Percentiles rank a stretch among this genome's conserved stretches.
These are phyloP conservation scores for Macrosteles quadrilineatus DNA, from an alignment of 1,140 invertebrate genomes.

Conservation along the genomic window DNA sequence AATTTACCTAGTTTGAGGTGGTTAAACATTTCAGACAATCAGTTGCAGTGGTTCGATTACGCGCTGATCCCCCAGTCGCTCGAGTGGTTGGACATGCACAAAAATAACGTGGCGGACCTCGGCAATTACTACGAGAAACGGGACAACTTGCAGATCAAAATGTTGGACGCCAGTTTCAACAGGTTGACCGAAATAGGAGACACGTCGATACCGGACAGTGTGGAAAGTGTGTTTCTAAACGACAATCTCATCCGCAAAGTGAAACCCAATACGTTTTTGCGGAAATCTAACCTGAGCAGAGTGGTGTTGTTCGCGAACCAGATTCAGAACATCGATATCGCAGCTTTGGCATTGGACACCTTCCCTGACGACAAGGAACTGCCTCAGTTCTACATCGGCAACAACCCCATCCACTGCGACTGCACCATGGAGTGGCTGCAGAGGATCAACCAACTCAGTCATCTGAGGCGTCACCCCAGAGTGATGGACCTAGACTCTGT, in stretches of 20 bases:
- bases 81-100: constrained; percentile 70
- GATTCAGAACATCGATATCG: constrained; percentile 69
- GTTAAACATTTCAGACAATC: constrained; percentile 71
- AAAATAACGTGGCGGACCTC: constrained; percentile 65
- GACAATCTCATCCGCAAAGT: constrained; percentile 72
- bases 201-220: constrained; percentile 67
- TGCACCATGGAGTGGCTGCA: constrained; percentile 86
- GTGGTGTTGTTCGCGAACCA: constrained; percentile 77
- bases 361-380: constrained; percentile 65
- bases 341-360: constrained; percentile 65
- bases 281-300: constrained; percentile 66
- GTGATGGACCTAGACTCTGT: constrained; percentile 52
- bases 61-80: constrained; percentile 64
- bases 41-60: constrained; percentile 67
- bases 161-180: constrained; percentile 76
- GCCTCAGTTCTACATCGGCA: constrained; percentile 76
- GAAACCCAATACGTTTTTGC: constrained; percentile 69
- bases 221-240: constrained; percentile 74
- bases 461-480: constrained; percentile 54
- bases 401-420: constrained; percentile 81
- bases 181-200: constrained; percentile 66
- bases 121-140: constrained; percentile 63
- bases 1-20: constrained; percentile 65
- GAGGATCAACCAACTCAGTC: constrained; percentile 69
- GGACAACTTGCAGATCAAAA: constrained; percentile 66